phyloP scores from a whole-genome alignment of 2,888 invertebrate species.

The Acronicta aceris region DNA sequence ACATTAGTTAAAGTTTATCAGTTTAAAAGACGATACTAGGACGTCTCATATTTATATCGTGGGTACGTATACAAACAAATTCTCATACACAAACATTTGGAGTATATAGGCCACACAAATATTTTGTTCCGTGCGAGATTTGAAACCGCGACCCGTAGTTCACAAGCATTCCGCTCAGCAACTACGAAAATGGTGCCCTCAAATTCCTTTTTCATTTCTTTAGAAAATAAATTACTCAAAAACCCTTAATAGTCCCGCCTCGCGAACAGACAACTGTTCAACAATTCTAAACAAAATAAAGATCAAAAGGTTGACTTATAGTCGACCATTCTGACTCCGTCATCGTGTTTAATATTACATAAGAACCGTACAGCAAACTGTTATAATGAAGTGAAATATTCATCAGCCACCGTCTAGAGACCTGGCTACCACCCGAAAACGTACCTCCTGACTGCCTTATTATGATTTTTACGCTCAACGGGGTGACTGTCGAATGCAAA shows the following conservation, averaged over 20 bases:
- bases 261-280: background rate
- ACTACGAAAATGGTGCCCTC: too few relatives aligned
- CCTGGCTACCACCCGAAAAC: slow-evolving; percentile 72
- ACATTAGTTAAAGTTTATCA: too few relatives aligned
- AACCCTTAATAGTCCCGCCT: background rate
- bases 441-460: slow-evolving; percentile 62
- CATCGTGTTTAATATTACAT: slow-evolving; percentile 73
- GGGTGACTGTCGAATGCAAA: background rate
- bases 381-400: slow-evolving; percentile 88
- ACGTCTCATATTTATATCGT: too few relatives aligned
- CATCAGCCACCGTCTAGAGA: slow-evolving; percentile 84
- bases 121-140: too few relatives aligned
- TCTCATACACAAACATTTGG: too few relatives aligned
- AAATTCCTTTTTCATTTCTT: too few relatives aligned
- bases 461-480: slow-evolving; percentile 49
- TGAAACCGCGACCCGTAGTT: too few relatives aligned
- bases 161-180: too few relatives aligned
- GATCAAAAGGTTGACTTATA: slow-evolving; percentile 30
- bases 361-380: slow-evolving; percentile 74
- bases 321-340: slow-evolving; percentile 50
- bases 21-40: too few relatives aligned
- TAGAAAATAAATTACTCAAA: background rate
- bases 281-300: slow-evolving; percentile 13
- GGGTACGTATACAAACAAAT: too few relatives aligned
- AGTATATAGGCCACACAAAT: too few relatives aligned